Percentiles rank a stretch among this genome's conserved stretches.
Conservation (phyloP, 2,113 vertebrate genomes). For the Stegostoma tigrinum region DNA sequence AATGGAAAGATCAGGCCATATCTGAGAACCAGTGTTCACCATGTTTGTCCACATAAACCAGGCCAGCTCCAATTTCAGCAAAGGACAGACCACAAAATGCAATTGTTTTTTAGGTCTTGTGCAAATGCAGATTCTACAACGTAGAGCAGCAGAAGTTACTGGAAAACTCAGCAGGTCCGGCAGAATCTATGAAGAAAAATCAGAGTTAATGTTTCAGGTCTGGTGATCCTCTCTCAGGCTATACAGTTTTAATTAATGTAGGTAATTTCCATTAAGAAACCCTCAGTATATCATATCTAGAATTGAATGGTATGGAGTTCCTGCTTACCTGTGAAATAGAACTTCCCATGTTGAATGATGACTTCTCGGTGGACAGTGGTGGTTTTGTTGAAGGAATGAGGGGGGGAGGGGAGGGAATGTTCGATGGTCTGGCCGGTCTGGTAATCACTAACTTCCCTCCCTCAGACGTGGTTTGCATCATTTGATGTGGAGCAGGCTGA, state of each 20-base stretch:
- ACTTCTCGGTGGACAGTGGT: conserved; percentile 77
- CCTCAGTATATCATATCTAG: neutral
- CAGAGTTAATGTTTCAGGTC: too few species aligned
- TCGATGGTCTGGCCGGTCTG: conserved; percentile 75
- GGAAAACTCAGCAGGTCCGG: too few species aligned
- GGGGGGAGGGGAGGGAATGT: conserved; percentile 82
- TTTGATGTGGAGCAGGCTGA: conserved; percentile 83
- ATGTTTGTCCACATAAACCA: neutral
- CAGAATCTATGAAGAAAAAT: too few species aligned
- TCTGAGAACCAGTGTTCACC: neutral
- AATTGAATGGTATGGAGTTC: neutral
- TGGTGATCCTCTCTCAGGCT: too few species aligned
- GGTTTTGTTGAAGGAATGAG: conserved; percentile 98
- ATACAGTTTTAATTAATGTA: neutral
- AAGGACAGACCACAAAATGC: neutral
- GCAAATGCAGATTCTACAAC: neutral
- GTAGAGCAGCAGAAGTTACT: too few species aligned
- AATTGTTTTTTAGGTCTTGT: neutral
- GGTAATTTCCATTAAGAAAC: neutral
- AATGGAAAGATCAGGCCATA: neutral
- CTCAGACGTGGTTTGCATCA: conserved; percentile 76
- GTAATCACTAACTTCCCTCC: conserved; percentile 79
- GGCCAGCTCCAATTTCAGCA: neutral
- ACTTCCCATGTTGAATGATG: conserved; percentile 92
- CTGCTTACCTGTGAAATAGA: conserved; percentile 88